phyloP scores from a whole-genome alignment of 2,888 invertebrate genomes.

The Terebella lapidaria region DNA sequence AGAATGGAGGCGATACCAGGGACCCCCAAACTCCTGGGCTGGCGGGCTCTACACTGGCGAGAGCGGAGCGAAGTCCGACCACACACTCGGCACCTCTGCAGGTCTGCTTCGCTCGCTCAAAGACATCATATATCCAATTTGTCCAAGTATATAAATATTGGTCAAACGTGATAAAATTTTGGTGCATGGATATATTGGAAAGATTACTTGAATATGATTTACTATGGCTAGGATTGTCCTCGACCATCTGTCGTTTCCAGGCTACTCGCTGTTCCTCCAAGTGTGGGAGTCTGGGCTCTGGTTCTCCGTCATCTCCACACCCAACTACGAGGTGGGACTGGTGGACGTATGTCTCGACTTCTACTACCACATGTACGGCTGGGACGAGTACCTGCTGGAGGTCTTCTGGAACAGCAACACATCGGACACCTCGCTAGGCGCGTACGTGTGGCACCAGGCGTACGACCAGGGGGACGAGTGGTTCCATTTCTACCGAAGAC shows the following conservation, averaged over 20 bases:
- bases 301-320: neutral
- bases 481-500: neutral
- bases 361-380: neutral
- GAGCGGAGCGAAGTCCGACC: neutral
- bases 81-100: no score
- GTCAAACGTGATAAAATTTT: no score
- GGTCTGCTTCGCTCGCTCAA: no score
- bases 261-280: neutral
- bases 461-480: neutral
- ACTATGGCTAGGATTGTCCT: no score
- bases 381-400: neutral
- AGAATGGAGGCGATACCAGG: neutral
- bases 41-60: neutral
- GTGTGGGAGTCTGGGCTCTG: neutral
- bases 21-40: neutral
- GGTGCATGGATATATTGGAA: no score
- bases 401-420: neutral
- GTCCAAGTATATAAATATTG: no score
- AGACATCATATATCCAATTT: no score
- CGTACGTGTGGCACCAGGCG: neutral
- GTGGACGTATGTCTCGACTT: neutral
- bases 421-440: neutral
- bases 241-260: no score
- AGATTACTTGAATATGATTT: no score
- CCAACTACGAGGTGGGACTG: neutral